Percentiles rank a stretch among this genome's conserved stretches.
Evolutionary conservation across 2,113 vertebrate genomes (phyloP).

Genomic region (Larimichthys polyactis): DNA sequence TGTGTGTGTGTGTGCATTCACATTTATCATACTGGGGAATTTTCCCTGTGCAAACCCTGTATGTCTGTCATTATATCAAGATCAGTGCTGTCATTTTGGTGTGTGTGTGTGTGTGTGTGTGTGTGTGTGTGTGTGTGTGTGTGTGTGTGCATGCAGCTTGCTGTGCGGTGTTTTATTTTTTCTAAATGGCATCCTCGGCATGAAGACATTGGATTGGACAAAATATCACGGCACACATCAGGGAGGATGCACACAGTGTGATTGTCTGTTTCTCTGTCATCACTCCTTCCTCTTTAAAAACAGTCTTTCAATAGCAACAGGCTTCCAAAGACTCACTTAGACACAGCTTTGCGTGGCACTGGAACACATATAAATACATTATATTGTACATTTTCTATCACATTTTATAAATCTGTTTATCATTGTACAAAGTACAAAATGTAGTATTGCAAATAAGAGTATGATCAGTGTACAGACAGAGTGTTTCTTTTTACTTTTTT

Average conservation of each 20-base stretch:
- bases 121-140: conserved; percentile 27
- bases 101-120: neutral
- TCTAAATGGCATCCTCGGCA: conserved; percentile 46
- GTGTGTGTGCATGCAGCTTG: conserved; percentile 30
- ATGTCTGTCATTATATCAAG: conserved; percentile 29
- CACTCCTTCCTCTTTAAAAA: conserved; percentile 45
- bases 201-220: conserved; percentile 52
- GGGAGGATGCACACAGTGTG: conserved; percentile 51
- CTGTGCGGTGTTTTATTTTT: conserved; percentile 32
- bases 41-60: conserved; percentile 21
- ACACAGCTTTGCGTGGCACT: conserved; percentile 37
- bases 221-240: conserved; percentile 52
- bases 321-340: conserved; percentile 78
- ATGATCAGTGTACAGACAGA: conserved; percentile 66
- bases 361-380: conserved; percentile 51
- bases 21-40: conserved; percentile 28
- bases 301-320: conserved; percentile 58
- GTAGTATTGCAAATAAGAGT: conserved; percentile 66
- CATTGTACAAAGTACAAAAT: conserved; percentile 75
- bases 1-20: conserved; percentile 11
- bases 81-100: conserved; percentile 34
- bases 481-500: conserved; percentile 12
- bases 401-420: conserved; percentile 73
- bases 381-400: conserved; percentile 77
- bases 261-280: conserved; percentile 38